Evolutionary conservation across 2,888 invertebrate genomes (phyloP).

Genomic region (Crepidodera aurea): DNA sequence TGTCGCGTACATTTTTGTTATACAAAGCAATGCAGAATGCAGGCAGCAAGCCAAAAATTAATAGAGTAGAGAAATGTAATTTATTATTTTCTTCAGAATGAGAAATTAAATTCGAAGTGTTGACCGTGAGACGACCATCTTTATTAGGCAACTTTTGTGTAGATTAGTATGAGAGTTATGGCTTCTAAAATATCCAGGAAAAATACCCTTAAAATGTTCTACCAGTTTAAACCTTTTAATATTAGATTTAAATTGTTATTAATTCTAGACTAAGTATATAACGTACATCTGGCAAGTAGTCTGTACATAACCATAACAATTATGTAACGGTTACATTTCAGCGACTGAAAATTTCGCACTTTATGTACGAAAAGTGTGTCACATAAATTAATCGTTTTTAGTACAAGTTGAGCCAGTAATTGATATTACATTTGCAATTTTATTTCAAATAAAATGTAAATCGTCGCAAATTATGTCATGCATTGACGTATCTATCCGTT

Average conservation of each 20-base stretch:
- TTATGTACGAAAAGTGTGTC: background rate
- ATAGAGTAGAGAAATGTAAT: slow-evolving; percentile 11
- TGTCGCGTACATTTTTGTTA: background rate
- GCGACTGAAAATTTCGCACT: background rate
- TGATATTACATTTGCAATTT: background rate
- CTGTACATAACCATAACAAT: background rate
- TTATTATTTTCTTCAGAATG: slow-evolving; percentile 10
- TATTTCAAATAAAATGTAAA: background rate
- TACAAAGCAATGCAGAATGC: slow-evolving; percentile 17
- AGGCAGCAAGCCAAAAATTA: slow-evolving; percentile 20
- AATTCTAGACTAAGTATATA: no score
- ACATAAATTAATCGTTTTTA: background rate
- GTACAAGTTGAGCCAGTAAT: background rate
- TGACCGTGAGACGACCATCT: slow-evolving; percentile 1
- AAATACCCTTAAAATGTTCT: no score
- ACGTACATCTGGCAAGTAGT: background rate
- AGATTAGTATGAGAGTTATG: no score
- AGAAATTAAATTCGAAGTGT: background rate
- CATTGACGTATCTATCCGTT: no score
- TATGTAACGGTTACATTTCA: background rate
- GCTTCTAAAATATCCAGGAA: no score
- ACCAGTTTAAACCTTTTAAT: no score
- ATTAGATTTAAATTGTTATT: no score
- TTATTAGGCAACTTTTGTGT: slow-evolving; percentile 4
- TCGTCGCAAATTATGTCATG: no score